Evolutionary conservation across 1,140 invertebrate species (phyloP).

Genomic region (Campodea augens): DNA sequence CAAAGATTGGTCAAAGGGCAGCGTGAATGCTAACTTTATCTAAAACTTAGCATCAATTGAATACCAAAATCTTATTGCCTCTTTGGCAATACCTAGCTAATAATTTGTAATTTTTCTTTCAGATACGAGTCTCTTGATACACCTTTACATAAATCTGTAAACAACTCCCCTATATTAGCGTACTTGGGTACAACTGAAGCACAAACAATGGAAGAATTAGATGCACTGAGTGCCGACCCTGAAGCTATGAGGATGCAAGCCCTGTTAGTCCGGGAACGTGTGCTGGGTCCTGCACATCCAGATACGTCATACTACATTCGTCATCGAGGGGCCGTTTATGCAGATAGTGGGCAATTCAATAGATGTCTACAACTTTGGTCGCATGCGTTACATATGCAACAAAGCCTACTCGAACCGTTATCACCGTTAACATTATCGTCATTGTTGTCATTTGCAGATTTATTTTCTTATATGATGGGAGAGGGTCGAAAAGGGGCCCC

Average conservation of each 20-base stretch:
- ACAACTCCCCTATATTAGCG: slow-evolving; percentile 49
- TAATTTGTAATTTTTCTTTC: slow-evolving; percentile 10
- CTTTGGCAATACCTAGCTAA: too few relatives aligned
- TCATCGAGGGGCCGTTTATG: slow-evolving; percentile 82
- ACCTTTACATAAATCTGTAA: slow-evolving; percentile 43
- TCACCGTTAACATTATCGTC: slow-evolving; percentile 87
- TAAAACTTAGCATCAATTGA: too few relatives aligned
- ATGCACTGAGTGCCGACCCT: slow-evolving; percentile 73
- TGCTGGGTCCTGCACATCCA: slow-evolving; percentile 80
- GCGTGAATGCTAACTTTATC: too few relatives aligned
- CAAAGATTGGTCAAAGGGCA: too few relatives aligned
- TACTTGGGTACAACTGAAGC: slow-evolving; percentile 77
- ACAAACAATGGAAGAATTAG: slow-evolving; percentile 49
- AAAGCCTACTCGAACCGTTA: slow-evolving; percentile 74
- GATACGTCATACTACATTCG: slow-evolving; percentile 92
- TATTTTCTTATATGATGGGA: slow-evolving; percentile 85
- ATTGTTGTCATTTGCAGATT: slow-evolving; percentile 78
- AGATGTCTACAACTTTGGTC: slow-evolving; percentile 86
- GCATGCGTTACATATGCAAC: slow-evolving; percentile 92
- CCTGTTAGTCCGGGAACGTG: slow-evolving; percentile 77
- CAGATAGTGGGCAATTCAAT: slow-evolving; percentile 79
- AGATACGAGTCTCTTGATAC: slow-evolving; percentile 32
- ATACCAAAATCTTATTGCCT: too few relatives aligned
- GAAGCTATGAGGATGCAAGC: slow-evolving; percentile 95
- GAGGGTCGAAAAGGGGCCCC: slow-evolving; percentile 46